Base-by-base conservation (phyloP, 2,888 invertebrate species). In the Ennomos fuscantarius region DNA sequence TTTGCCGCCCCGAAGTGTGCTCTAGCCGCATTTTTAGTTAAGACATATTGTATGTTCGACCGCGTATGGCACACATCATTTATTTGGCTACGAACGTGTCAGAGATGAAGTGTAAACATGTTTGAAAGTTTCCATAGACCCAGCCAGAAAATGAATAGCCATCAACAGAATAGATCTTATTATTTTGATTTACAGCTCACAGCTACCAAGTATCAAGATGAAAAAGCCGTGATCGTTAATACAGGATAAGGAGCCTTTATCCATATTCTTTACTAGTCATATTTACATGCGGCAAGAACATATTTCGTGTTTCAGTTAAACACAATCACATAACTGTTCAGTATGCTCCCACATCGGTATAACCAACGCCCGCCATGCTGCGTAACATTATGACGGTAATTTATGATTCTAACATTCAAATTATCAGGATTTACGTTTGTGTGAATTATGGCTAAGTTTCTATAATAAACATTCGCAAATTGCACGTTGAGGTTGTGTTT, bases 11-110 rank as follows among this genome's bases (percentile, higher is more conserved):
- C 53, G 45, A 54, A 49, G 58, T 62, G 57, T 62, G 60, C 53
- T 55, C 65, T 63, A 63, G 63, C 63, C 63, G 55, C 62, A 59
- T 67, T 67, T 66, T 62, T 62, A 55, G 61, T 64, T 61, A 60
- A 65, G 61, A 62, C 59, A 61, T 63, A 63, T 61, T 61, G 60
- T 61, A 45, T 55, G 60, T 36, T 41, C 55, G 52, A 52, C 42
- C 58, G 48, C 47, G 56, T 59, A 60, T 56, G 47, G 59, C 51
- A 49, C 58, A 64, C 52, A 61, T 61, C 54, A 59, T 63, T 62
- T 61, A 50, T 66, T 55, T 55, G 41, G 45, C 46, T 54, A 42
- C 44, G 53, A 49, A 51, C 47, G 42, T 53, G 62, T 55, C 58
- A 58, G 63, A 63, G 65, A 63, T 62, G 45, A 35, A 63, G 57